A percentile compares a stretch with the other conserved stretches of the same genome.
These are phyloP conservation scores for Leucophenga maculata DNA, from an alignment of 2,888 invertebrate genomes.

Conservation along the genomic window DNA sequence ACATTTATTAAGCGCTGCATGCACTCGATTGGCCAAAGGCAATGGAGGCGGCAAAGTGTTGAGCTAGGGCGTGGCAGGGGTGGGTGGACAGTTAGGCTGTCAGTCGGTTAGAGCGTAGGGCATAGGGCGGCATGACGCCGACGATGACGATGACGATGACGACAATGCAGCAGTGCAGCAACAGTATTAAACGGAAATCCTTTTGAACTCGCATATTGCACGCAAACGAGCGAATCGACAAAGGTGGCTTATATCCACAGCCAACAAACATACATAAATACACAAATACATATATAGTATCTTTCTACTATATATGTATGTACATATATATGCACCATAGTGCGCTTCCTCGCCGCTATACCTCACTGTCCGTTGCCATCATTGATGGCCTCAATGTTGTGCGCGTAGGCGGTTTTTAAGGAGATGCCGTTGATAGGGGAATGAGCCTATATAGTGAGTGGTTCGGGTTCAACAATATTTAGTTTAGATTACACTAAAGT, in stretches of 20 bases:
- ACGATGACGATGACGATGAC: too few relatives aligned
- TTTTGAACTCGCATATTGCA: slow-evolving; percentile 61
- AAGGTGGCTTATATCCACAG: neutral
- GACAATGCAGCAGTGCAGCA: slow-evolving; percentile 31
- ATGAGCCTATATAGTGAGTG: neutral
- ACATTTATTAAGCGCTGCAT: slow-evolving; percentile 3
- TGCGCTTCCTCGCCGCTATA: neutral
- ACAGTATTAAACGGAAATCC: slow-evolving; percentile 62
- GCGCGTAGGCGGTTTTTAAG: neutral
- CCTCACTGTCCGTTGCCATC: too few relatives aligned
- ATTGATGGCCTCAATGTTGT: neutral
- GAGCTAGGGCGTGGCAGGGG: neutral
- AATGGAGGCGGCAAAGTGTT: neutral
- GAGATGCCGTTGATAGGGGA: neutral
- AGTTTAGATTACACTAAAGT: slow-evolving; percentile 28
- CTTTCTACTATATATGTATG: neutral
- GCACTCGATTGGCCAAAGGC: neutral
- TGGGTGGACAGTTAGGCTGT: too few relatives aligned
- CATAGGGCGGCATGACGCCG: neutral
- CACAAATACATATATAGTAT: neutral
- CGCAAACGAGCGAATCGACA: slow-evolving; percentile 44
- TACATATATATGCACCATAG: neutral
- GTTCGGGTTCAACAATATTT: neutral
- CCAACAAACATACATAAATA: neutral
- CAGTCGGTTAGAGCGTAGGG: neutral